Conservation (phyloP, 2,113 vertebrate species). For the Pampusana beccarii region DNA sequence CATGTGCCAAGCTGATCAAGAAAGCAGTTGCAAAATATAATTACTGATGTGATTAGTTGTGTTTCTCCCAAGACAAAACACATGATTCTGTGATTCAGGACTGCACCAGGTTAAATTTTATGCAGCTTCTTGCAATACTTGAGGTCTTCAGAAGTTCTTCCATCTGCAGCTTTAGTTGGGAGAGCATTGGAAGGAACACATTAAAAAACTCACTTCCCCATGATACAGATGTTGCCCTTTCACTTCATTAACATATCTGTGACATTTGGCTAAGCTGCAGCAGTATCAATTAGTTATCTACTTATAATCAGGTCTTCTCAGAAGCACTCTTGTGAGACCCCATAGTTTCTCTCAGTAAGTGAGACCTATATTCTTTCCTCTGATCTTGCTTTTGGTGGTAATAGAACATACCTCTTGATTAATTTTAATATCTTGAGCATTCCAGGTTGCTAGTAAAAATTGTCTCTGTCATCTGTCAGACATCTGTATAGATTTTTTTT, state of each 20-base stretch:
- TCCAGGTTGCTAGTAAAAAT: neutral
- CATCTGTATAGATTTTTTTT: neutral
- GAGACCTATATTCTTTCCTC: neutral
- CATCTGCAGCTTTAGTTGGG: neutral
- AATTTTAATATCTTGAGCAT: neutral
- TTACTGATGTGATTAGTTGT: neutral
- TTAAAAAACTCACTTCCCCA: neutral
- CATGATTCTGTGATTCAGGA: neutral
- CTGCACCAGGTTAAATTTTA: neutral
- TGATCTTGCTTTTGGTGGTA: neutral
- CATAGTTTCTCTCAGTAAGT: neutral
- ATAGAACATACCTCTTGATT: neutral
- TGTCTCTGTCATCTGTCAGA: neutral
- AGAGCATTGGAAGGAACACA: neutral
- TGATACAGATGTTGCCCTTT: neutral
- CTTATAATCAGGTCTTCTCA: neutral
- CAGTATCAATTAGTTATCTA: neutral
- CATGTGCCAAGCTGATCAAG: neutral
- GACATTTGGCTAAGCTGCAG: neutral
- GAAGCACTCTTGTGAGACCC: neutral
- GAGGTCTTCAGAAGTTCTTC: neutral
- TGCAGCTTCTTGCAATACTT: neutral
- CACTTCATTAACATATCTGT: neutral
- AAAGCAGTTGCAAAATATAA: neutral
- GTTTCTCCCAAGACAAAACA: neutral